Evolutionary conservation across 2,797 vertebrate genomes (phyloP).

Genomic region (Myoxocephalus aenaeus): DNA sequence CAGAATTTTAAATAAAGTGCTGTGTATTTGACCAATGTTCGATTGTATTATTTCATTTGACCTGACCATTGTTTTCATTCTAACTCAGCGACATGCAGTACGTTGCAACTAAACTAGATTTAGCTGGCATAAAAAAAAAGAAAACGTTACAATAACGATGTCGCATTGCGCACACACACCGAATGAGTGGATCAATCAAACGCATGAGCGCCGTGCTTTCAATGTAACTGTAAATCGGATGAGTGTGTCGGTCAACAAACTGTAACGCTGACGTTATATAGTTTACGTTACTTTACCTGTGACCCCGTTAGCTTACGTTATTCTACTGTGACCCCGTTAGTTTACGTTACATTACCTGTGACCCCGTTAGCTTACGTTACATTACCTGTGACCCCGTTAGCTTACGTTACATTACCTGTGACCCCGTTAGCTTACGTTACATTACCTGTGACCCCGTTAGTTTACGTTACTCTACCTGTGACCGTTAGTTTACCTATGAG

Average conservation of each 20-base stretch:
- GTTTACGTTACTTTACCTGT: too few relatives aligned
- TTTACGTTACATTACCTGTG: too few relatives aligned
- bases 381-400: too few relatives aligned
- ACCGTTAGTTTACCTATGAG: background rate
- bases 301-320: too few relatives aligned
- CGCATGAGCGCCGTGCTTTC: background rate
- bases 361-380: too few relatives aligned
- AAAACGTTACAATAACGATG: conserved; percentile 27
- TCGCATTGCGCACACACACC: conserved; percentile 62
- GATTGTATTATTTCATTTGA: background rate
- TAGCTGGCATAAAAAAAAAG: background rate
- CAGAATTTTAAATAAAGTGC: background rate
- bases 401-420: too few relatives aligned
- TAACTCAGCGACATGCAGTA: background rate
- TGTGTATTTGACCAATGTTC: background rate
- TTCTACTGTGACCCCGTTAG: too few relatives aligned
- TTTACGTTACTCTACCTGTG: too few relatives aligned
- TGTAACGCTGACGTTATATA: rapidly evolving
- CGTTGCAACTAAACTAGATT: background rate
- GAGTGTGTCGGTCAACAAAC: rapidly evolving
- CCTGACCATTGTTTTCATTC: background rate
- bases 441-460: too few relatives aligned
- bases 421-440: too few relatives aligned
- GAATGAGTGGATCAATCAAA: background rate
- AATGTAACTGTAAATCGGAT: rapidly evolving